Evolutionary conservation across 30 jellyfish, hydroid and myxozoan species (phyloP), one percentile per base, ranked within the genome.

Genomic region (Hydractinia symbiolongicarpus): DNA sequence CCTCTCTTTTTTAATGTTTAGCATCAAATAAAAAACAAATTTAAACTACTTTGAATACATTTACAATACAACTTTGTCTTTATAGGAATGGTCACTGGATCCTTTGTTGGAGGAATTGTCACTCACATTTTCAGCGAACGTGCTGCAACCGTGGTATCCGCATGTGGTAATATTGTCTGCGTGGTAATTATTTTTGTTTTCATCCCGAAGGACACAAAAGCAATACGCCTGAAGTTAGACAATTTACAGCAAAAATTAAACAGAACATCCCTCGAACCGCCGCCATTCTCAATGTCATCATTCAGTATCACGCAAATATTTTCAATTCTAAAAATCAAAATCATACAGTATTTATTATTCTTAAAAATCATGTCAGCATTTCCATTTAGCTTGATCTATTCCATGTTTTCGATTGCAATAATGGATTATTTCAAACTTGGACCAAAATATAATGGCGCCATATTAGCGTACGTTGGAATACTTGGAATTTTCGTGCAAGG

Each of bases 371-470:
- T 66, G 21, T 61, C 83, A 9, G 87, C 87, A 5, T 79, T 79
- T 61, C 87, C 87, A 13, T 79, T 79, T 66, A 53, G 74, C 1
- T n/a, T 79, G 19, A 15, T 79, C 0, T 79, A 79, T 20, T 79
- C 87, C 4, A 79, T 79, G 87, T 79, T 79, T 66, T 61, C 85
- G 54, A 79, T 79, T 66, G 87, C 87, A 20, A 79, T 79, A 5
- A 79, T 79, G 87, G 87, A 79, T 79, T 79, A 21, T 54, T 79
- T 61, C 56, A 53, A 79, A n/a, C 84, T 52, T 15, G 87, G 87
- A 5, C 87, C 87, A 57, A 61, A 67, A 53, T 66, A 30, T 21
- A 79, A 79, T 53, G 87, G 87, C 8, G 30, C 66, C 17, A 66
- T 79, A 49, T 67, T 79, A 9, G 87, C 84, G 0, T 79, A 79